phyloP scores from a whole-genome alignment of 2,888 invertebrate genomes.

The Zelleria hepariella region DNA sequence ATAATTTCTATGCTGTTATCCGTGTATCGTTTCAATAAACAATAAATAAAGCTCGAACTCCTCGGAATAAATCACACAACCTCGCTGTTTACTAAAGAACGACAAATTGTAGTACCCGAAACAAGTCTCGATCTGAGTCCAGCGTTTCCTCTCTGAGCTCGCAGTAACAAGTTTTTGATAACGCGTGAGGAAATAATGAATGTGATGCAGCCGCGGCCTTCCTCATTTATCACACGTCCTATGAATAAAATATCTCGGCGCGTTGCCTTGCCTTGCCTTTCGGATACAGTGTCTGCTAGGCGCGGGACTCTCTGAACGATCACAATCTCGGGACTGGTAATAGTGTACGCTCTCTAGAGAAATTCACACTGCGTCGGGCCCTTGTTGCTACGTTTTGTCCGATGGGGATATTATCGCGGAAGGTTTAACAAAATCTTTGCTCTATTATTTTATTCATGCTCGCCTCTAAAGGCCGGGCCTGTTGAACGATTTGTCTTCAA shows the following conservation, averaged over 20 bases:
- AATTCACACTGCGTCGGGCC: conserved; percentile 32
- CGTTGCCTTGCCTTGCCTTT: conserved; percentile 33
- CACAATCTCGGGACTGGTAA: conserved; percentile 48
- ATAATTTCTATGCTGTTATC: neutral
- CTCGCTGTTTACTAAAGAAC: conserved; percentile 40
- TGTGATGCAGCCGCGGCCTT: conserved; percentile 57
- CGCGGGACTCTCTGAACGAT: conserved; percentile 43
- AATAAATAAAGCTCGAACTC: conserved; percentile 8
- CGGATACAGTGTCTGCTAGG: conserved; percentile 40
- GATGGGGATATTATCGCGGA: conserved; percentile 7
- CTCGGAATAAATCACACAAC: conserved; percentile 45
- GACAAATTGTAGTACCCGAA: conserved; percentile 50
- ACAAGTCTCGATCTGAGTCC: conserved; percentile 41
- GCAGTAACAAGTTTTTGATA: conserved; percentile 67
- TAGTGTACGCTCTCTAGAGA: conserved; percentile 48
- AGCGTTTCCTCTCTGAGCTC: conserved; percentile 40
- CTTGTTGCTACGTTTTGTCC: conserved; percentile 33
- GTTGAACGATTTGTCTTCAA: neutral
- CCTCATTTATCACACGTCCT: conserved; percentile 63
- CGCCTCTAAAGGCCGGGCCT: neutral
- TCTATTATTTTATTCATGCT: neutral
- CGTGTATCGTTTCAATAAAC: conserved; percentile 1
- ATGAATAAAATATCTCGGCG: conserved; percentile 66
- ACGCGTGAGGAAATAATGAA: conserved; percentile 63
- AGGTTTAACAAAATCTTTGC: neutral